Percentiles rank a stretch among this genome's conserved stretches.
Evolutionary conservation across 2,113 vertebrate genomes (phyloP).

Genomic region (Patagioenas fasciata): DNA sequence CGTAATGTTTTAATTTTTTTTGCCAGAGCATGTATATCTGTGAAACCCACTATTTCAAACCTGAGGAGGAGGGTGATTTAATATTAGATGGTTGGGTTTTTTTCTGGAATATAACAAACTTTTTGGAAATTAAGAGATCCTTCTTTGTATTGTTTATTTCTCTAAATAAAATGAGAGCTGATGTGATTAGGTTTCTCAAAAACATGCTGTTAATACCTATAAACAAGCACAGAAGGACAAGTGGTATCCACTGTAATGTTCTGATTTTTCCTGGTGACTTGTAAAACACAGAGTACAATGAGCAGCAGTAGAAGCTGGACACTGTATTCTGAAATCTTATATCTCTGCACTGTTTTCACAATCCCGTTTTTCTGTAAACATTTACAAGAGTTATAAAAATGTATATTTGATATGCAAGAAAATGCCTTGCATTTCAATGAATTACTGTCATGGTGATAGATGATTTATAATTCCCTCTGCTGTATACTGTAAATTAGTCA

Average conservation of each 20-base stretch:
- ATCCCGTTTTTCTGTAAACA: background rate
- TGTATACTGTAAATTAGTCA: background rate
- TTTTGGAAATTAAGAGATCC: background rate
- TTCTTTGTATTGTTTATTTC: background rate
- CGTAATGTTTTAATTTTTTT: background rate
- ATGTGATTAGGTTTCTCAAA: background rate
- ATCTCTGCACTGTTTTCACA: background rate
- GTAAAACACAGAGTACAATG: background rate
- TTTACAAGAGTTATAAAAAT: background rate
- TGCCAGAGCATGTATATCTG: background rate
- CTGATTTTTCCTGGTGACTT: background rate
- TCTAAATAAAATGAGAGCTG: background rate
- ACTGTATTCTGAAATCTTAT: background rate
- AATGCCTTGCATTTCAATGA: background rate
- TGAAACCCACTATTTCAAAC: background rate
- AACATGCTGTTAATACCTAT: background rate
- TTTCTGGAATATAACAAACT: background rate
- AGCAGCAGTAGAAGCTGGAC: background rate
- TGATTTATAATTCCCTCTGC: background rate
- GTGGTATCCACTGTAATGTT: background rate
- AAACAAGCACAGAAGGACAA: background rate
- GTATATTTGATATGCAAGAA: background rate
- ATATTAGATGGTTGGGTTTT: background rate
- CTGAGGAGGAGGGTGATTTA: background rate
- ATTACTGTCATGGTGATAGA: background rate